Conservation (phyloP, 2,888 invertebrate species). For the Rotaria sp. region DNA sequence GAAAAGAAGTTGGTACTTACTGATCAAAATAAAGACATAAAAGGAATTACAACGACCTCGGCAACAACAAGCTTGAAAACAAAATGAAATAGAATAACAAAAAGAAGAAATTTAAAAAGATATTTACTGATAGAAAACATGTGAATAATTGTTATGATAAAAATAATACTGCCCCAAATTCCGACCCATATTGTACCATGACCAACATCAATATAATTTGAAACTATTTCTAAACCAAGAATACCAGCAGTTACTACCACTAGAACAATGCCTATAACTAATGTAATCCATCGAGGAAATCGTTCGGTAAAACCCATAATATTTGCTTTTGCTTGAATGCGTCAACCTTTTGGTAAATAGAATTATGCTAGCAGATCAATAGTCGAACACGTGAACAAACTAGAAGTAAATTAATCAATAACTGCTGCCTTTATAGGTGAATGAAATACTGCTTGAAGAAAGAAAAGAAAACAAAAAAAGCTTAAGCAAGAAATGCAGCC, state of each 20-base stretch:
- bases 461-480: too few species aligned
- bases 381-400: too few species aligned
- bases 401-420: too few species aligned
- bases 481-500: too few species aligned
- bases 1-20: background rate
- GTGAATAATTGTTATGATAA: background rate
- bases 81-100: background rate
- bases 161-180: background rate
- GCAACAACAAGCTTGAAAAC: background rate
- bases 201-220: background rate
- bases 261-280: background rate
- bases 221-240: background rate
- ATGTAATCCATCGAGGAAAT: background rate
- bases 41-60: background rate
- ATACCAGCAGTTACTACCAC: background rate
- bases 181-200: conserved; percentile 22
- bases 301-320: background rate
- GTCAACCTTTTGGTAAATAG: too few species aligned
- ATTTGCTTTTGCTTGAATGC: background rate
- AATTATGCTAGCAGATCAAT: too few species aligned
- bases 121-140: background rate
- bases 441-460: too few species aligned
- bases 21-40: background rate
- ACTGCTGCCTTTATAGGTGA: too few species aligned
- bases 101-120: background rate